Evolutionary conservation across 2,888 invertebrate species (phyloP).

Genomic region (Agriotes lineatus): DNA sequence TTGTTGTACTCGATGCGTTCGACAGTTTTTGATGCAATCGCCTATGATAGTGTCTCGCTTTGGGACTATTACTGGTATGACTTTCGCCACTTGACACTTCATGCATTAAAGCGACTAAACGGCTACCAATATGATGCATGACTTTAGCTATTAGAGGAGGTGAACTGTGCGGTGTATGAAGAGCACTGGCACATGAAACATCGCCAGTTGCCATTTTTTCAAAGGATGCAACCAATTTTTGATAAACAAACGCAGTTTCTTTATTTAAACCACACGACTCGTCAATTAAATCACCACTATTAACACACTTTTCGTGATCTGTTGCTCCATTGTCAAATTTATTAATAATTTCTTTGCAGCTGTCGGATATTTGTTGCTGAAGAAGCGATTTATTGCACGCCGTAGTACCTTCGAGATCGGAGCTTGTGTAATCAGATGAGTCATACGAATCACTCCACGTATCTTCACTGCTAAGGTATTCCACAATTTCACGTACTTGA

Average conservation of each 20-base stretch:
- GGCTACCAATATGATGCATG: slow-evolving; percentile 91
- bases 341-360: slow-evolving; percentile 88
- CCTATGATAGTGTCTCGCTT: slow-evolving; percentile 71
- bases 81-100: slow-evolving; percentile 86
- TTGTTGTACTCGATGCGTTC: slow-evolving; percentile 76
- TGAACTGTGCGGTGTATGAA: slow-evolving; percentile 73
- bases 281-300: slow-evolving; percentile 67
- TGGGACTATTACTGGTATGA: slow-evolving; percentile 73
- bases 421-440: slow-evolving; percentile 91
- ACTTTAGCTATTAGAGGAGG: slow-evolving; percentile 91
- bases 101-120: slow-evolving; percentile 91
- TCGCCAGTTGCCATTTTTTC: slow-evolving; percentile 78
- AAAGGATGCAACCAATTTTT: slow-evolving; percentile 86
- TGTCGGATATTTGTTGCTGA: slow-evolving; percentile 88
- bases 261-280: slow-evolving; percentile 71
- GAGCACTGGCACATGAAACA: slow-evolving; percentile 61
- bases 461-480: slow-evolving; percentile 92
- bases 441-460: slow-evolving; percentile 96
- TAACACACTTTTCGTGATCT: slow-evolving; percentile 71
- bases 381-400: slow-evolving; percentile 76
- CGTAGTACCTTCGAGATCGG: slow-evolving; percentile 81
- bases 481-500: slow-evolving; percentile 91
- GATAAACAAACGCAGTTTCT: slow-evolving; percentile 90
- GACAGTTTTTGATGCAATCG: slow-evolving; percentile 71
- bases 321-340: slow-evolving; percentile 79